Percentiles rank a stretch among this genome's conserved stretches.
Conservation (phyloP, 2,888 invertebrate genomes). For the Dinocampus coccinellae region DNA sequence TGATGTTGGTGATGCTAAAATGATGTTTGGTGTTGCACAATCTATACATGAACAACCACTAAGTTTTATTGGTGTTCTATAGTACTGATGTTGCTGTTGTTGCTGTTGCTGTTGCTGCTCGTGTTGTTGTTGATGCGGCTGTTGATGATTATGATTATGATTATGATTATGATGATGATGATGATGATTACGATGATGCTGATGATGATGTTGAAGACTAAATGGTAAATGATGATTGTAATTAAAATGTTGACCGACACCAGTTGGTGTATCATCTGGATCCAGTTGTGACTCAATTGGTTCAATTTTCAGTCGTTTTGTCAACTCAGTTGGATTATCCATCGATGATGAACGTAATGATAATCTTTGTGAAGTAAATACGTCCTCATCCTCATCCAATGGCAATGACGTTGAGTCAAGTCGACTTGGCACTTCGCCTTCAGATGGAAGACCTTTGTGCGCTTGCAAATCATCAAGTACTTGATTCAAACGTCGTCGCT, state of each 20-base stretch:
- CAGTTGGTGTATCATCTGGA: conserved; percentile 44
- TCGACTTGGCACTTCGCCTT: conserved; percentile 41
- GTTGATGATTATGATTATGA: conserved; percentile 29
- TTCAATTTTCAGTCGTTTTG: conserved; percentile 55
- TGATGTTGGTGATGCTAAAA: conserved; percentile 71
- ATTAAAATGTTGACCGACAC: conserved; percentile 44
- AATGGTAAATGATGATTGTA: conserved; percentile 59
- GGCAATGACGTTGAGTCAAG: conserved; percentile 51
- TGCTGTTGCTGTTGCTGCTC: conserved; percentile 51
- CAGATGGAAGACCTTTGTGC: conserved; percentile 53
- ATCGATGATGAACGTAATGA: conserved; percentile 47
- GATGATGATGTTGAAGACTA: conserved; percentile 59
- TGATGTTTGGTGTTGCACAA: conserved; percentile 58
- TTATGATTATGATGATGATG: conserved; percentile 46
- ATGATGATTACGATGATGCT: conserved; percentile 2
- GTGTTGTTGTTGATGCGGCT: neutral
- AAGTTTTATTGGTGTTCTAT: conserved; percentile 50
- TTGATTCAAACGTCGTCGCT: conserved; percentile 83
- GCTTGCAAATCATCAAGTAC: conserved; percentile 82
- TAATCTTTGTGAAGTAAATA: conserved; percentile 64
- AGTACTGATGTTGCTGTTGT: conserved; percentile 61
- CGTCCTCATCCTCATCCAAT: conserved; percentile 64
- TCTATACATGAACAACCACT: conserved; percentile 45
- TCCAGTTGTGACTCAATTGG: conserved; percentile 71
- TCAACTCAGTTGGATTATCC: conserved; percentile 49